These are phyloP conservation scores for Gastrophysa polygoni DNA, from an alignment of 2,888 invertebrate species.

Conservation along the genomic window DNA sequence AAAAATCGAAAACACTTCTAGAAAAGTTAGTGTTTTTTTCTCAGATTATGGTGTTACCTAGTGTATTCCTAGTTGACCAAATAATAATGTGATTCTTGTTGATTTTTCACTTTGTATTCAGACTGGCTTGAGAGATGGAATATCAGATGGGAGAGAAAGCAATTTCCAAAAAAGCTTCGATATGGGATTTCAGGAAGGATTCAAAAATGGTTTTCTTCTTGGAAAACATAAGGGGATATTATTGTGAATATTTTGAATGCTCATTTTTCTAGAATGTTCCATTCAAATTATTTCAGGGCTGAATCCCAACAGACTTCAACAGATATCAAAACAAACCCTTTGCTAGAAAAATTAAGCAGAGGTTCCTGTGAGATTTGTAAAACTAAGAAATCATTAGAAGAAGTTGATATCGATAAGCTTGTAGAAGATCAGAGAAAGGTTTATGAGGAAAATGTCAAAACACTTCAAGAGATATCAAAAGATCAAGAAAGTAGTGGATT, in stretches of 20 bases:
- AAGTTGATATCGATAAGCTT: conserved; percentile 20
- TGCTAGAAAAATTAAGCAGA: conserved; percentile 25
- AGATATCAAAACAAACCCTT: conserved; percentile 19
- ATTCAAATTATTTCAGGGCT: conserved; percentile 24
- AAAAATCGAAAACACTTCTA: conserved; percentile 27
- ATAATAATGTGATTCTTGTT: neutral
- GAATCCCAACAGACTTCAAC: conserved; percentile 16
- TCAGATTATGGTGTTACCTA: no score
- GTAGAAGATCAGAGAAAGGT: conserved; percentile 18
- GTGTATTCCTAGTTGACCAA: no score
- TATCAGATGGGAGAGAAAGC: conserved; percentile 66
- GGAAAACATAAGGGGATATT: conserved; percentile 60
- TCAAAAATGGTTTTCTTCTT: conserved; percentile 65
- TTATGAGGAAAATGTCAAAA: conserved; percentile 1
- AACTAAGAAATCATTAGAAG: conserved; percentile 14
- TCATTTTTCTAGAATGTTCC: neutral
- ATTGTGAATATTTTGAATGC: conserved; percentile 39
- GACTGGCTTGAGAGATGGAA: conserved; percentile 63
- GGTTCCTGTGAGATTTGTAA: conserved; percentile 34
- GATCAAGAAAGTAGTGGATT: neutral
- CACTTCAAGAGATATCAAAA: no score
- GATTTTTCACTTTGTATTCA: conserved; percentile 21
- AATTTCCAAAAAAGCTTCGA: conserved; percentile 75
- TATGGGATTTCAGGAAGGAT: conserved; percentile 70
- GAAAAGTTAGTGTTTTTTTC: conserved; percentile 19